phyloP scores from a whole-genome alignment of 2,113 vertebrate species.

The Melanerpes aurifrons region DNA sequence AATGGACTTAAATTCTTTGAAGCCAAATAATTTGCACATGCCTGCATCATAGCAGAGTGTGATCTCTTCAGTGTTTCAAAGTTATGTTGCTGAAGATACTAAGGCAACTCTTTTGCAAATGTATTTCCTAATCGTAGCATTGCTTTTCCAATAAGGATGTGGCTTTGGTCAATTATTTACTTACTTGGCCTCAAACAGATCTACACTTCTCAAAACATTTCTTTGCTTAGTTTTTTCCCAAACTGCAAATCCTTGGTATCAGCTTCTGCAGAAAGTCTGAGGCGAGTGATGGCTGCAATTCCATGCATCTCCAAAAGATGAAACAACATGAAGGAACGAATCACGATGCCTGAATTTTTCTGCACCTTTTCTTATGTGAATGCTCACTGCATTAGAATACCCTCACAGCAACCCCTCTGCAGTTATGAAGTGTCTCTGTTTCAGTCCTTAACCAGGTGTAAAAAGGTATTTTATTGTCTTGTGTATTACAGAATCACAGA shows the following conservation, averaged over 20 bases:
- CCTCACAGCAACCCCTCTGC: neutral
- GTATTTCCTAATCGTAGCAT: neutral
- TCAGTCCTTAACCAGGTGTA: constrained; percentile 14
- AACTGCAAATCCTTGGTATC: neutral
- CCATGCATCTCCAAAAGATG: neutral
- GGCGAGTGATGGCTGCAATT: neutral
- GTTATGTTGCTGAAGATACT: neutral
- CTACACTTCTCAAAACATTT: neutral
- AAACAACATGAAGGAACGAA: neutral
- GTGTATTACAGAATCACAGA: neutral
- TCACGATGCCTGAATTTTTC: neutral
- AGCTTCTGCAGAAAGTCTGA: neutral
- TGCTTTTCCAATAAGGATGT: neutral
- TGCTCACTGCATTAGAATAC: neutral
- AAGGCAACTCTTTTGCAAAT: neutral
- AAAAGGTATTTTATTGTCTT: constrained; percentile 53
- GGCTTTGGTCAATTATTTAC: neutral
- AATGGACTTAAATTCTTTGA: neutral
- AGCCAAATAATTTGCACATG: neutral
- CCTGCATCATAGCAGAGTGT: fast-evolving
- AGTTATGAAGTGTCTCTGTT: neutral
- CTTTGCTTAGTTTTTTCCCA: neutral
- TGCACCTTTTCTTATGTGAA: constrained; percentile 15
- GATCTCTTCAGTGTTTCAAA: neutral
- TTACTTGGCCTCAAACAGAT: neutral